phyloP scores from a whole-genome alignment of 2,888 invertebrate species.

The Bugulina stolonifera region DNA sequence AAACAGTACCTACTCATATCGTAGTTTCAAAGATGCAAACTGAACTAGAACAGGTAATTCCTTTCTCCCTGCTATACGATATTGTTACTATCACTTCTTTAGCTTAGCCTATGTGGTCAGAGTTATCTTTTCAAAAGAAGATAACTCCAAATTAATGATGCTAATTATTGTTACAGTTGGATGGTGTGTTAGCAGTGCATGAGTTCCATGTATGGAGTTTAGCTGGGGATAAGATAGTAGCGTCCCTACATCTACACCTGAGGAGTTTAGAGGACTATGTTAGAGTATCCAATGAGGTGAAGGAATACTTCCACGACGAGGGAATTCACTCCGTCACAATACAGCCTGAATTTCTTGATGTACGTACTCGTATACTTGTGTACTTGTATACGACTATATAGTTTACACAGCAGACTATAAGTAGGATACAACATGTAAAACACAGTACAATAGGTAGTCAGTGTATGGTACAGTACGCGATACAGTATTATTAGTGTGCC shows the following conservation, averaged over 20 bases:
- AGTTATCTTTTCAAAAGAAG: too few relatives aligned
- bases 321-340: conserved; percentile 98
- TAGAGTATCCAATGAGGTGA: conserved; percentile 91
- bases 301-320: conserved; percentile 95
- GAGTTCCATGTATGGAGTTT: conserved; percentile 99
- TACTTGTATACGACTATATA: too few relatives aligned
- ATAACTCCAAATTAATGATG: too few relatives aligned
- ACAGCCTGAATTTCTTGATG: conserved; percentile 91
- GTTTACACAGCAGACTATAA: too few relatives aligned
- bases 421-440: too few relatives aligned
- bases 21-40: conserved; percentile 77
- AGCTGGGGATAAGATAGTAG: conserved; percentile 91
- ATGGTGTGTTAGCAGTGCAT: conserved; percentile 90
- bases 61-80: too few relatives aligned
- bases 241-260: conserved; percentile 92
- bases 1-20: conserved; percentile 97
- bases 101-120: too few relatives aligned
- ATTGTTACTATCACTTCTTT: too few relatives aligned
- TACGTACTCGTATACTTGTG: too few relatives aligned
- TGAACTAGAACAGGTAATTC: conserved; percentile 57
- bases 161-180: conserved; percentile 59
- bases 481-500: too few relatives aligned
- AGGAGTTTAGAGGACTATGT: conserved; percentile 86
- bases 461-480: too few relatives aligned
- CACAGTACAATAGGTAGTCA: too few relatives aligned